Conservation (phyloP, 2,797 vertebrate genomes). For the Dallia pectoralis region DNA sequence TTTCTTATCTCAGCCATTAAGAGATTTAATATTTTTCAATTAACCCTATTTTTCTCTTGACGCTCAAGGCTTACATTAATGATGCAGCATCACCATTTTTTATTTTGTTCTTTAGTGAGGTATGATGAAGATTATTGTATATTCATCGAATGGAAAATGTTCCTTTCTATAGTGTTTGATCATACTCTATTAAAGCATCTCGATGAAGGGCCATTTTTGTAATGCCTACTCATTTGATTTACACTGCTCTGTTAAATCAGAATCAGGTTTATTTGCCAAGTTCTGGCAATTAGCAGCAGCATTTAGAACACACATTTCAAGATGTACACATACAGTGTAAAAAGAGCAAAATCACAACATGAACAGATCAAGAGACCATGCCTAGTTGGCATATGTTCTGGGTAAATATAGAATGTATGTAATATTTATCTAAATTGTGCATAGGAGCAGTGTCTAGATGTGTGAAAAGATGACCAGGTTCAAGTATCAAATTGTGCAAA, state of each 20-base stretch:
- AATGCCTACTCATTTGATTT: slow-evolving; percentile 11
- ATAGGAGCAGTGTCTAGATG: no score
- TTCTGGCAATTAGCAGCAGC: no score
- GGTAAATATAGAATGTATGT: no score
- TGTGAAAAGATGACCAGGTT: no score
- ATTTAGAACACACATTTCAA: no score
- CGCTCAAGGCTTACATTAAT: slow-evolving; percentile 38
- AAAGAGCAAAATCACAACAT: no score
- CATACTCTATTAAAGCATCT: neutral
- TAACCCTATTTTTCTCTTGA: slow-evolving; percentile 62
- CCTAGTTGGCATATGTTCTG: no score
- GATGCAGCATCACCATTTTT: neutral
- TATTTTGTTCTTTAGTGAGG: neutral
- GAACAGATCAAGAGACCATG: no score
- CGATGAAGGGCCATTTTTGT: neutral
- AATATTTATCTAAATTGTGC: no score
- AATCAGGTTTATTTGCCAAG: no score
- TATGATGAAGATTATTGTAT: neutral
- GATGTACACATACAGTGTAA: no score
- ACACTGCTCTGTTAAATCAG: slow-evolving; percentile 44
- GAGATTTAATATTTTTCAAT: slow-evolving; percentile 60
- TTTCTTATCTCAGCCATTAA: slow-evolving; percentile 74
- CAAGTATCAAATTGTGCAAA: no score
- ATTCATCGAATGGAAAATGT: neutral
- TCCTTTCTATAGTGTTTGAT: neutral